A percentile compares a stretch with the other conserved stretches of the same genome.
Evolutionary conservation across 2,113 vertebrate genomes (phyloP).

Genomic region (Bambusicola thoracicus): DNA sequence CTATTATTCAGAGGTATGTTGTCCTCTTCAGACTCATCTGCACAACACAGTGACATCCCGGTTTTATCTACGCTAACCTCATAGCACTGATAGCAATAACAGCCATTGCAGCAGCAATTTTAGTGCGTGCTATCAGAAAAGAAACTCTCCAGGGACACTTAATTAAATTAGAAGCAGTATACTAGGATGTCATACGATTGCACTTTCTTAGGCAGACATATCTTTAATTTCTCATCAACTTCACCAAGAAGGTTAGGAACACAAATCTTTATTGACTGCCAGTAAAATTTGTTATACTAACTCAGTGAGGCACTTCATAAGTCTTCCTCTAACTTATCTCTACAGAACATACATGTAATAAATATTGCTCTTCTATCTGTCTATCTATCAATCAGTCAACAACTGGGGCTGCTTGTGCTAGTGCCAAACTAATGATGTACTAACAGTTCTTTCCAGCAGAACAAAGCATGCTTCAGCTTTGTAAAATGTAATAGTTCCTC

Average conservation of each 20-base stretch:
- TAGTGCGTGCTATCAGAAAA: neutral
- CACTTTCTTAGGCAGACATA: neutral
- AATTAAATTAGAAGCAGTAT: constrained; percentile 1
- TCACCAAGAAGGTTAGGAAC: neutral
- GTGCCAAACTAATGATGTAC: neutral
- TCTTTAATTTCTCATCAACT: constrained; percentile 43
- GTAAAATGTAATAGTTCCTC: neutral
- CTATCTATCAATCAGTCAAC: neutral
- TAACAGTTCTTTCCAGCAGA: neutral
- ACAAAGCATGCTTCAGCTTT: neutral
- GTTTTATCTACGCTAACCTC: neutral
- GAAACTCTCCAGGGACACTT: neutral
- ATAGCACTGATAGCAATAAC: neutral
- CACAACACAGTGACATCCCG: neutral
- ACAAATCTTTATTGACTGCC: neutral
- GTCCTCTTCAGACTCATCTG: neutral
- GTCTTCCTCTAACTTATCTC: constrained; percentile 33
- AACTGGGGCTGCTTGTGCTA: neutral
- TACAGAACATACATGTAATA: neutral
- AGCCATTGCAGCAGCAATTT: neutral
- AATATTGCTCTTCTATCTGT: neutral
- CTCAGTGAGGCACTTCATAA: constrained; percentile 17
- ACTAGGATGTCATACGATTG: neutral
- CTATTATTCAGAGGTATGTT: neutral
- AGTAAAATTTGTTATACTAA: constrained; percentile 31